A percentile compares a stretch with the other conserved stretches of the same genome.
Conservation (phyloP, 2,113 vertebrate genomes). For the Trematocara nigrifrons region DNA sequence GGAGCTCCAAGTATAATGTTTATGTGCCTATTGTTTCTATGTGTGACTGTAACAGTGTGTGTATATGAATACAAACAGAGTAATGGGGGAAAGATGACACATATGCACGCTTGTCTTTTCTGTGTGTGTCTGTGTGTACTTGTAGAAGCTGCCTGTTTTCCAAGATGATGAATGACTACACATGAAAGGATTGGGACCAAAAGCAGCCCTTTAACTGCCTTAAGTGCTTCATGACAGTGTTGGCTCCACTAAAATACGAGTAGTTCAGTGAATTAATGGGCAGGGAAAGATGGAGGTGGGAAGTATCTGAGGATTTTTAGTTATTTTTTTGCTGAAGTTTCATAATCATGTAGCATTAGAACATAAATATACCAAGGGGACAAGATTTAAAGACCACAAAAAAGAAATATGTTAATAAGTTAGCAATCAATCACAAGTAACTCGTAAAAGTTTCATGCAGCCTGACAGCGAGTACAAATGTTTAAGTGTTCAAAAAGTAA, state of each 20-base stretch:
- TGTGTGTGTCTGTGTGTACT: neutral
- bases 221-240: neutral
- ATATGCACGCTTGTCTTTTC: neutral
- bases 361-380: neutral
- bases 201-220: neutral
- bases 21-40: neutral
- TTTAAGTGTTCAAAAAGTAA: neutral
- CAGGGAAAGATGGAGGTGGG: neutral
- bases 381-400: neutral
- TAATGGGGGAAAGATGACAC: slow-evolving; percentile 10
- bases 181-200: neutral
- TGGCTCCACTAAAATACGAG: neutral
- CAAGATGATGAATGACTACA: slow-evolving; percentile 17
- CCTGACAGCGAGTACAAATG: neutral
- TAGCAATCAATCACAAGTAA: neutral
- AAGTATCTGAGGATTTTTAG: neutral
- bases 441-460: neutral
- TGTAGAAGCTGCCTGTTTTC: slow-evolving; percentile 23
- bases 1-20: neutral
- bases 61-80: neutral
- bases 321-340: neutral
- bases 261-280: neutral
- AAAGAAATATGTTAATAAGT: neutral
- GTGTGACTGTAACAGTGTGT: neutral
- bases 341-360: neutral